These are phyloP conservation scores for Brachionus calyciflorus DNA, from an alignment of 1,140 invertebrate genomes.

Conservation along the genomic window DNA sequence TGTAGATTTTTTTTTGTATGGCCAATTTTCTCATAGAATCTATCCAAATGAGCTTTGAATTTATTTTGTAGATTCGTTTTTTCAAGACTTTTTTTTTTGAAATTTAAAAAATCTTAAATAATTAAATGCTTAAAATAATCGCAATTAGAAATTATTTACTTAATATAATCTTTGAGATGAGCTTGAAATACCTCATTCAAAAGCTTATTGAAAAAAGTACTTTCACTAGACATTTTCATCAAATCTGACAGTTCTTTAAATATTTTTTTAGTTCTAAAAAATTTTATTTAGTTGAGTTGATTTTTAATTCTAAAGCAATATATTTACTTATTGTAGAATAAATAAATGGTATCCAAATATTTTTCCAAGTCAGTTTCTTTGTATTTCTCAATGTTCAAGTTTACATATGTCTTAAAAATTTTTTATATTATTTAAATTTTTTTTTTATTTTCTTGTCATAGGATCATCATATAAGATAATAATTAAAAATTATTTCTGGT, in stretches of 20 bases:
- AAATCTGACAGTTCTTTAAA: slow-evolving; percentile 71
- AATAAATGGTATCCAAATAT: slow-evolving; percentile 81
- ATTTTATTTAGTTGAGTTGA: background rate
- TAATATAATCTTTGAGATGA: slow-evolving; percentile 74
- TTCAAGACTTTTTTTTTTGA: no score
- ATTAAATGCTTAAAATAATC: background rate
- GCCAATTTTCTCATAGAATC: slow-evolving; percentile 39
- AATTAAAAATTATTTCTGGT: no score
- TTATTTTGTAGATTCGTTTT: slow-evolving; percentile 19
- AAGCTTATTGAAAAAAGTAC: slow-evolving; percentile 74
- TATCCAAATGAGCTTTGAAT: slow-evolving; percentile 30
- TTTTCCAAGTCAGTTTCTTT: slow-evolving; percentile 62
- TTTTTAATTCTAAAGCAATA: background rate
- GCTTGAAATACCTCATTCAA: slow-evolving; percentile 78
- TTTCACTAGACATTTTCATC: slow-evolving; percentile 74
- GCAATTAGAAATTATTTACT: slow-evolving; percentile 61
- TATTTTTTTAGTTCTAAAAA: slow-evolving; percentile 68
- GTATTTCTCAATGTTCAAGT: slow-evolving; percentile 51
- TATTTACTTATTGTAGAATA: slow-evolving; percentile 77
- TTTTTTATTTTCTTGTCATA: no score
- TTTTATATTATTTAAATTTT: no score
- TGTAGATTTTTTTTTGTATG: slow-evolving; percentile 43
- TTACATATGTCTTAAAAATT: slow-evolving; percentile 48
- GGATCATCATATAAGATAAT: no score
- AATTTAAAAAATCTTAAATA: no score